phyloP scores from a whole-genome alignment of 2,797 vertebrate species.

The Leontocebus nigricollis region DNA sequence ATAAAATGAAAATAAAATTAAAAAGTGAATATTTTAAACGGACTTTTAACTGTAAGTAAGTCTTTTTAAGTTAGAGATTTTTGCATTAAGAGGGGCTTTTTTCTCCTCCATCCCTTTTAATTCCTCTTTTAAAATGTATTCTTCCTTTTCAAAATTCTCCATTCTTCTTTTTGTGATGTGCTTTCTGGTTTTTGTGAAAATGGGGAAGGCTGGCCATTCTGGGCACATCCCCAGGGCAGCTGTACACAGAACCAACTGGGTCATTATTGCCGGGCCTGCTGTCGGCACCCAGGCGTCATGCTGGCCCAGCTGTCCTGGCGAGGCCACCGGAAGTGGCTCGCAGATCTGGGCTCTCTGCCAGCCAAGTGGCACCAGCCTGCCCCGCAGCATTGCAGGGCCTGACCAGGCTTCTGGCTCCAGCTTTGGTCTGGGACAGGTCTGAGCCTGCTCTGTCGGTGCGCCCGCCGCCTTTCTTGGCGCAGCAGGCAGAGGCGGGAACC shows the following conservation, averaged over 20 bases:
- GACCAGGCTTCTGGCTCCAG: neutral
- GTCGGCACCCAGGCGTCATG: neutral
- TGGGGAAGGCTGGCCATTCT: accelerated
- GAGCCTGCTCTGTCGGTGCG: accelerated
- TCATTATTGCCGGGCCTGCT: too few species aligned
- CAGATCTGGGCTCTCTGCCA: too few species aligned
- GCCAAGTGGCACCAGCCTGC: accelerated
- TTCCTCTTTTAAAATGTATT: neutral
- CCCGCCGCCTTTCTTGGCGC: neutral
- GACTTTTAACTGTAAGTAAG: neutral
- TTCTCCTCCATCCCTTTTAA: neutral
- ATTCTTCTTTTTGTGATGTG: neutral
- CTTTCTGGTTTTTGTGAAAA: neutral
- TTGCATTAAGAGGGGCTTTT: neutral
- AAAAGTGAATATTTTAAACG: neutral
- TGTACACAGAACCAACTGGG: accelerated
- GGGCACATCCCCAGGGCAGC: neutral
- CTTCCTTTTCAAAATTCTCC: neutral
- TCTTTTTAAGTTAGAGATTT: neutral
- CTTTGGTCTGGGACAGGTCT: neutral
- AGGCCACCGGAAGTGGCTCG: neutral
- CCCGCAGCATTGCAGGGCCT: neutral
- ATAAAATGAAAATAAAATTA: too few species aligned
- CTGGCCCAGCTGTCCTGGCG: too few species aligned
- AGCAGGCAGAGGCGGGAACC: neutral